phyloP scores from a whole-genome alignment of 2,888 invertebrate genomes.

The Ennomos fuscantarius region DNA sequence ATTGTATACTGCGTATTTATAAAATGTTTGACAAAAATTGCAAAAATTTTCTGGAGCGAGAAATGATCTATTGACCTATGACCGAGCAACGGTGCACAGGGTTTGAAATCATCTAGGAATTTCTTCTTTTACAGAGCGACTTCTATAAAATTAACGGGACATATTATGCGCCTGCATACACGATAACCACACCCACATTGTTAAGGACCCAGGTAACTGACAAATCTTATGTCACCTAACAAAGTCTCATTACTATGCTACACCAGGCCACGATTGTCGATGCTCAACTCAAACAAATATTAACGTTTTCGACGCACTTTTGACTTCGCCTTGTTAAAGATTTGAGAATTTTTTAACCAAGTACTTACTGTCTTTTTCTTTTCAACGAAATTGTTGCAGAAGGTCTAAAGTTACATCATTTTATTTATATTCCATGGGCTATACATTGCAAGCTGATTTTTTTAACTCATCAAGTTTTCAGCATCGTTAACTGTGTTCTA shows the following conservation, averaged over 20 bases:
- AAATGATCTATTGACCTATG: no score
- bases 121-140: slow-evolving; percentile 82
- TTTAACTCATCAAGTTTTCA: background rate
- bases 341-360: no score
- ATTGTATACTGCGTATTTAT: no score
- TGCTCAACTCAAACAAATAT: background rate
- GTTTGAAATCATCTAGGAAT: slow-evolving; percentile 42
- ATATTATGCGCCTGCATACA: slow-evolving; percentile 71
- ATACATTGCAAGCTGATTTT: background rate
- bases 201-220: slow-evolving; percentile 73
- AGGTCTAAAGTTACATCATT: background rate
- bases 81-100: background rate
- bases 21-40: no score
- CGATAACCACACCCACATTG: slow-evolving; percentile 68
- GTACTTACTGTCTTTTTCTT: no score
- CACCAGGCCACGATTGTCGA: slow-evolving; percentile 19
- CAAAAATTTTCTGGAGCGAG: no score
- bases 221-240: slow-evolving; percentile 34
- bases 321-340: no score
- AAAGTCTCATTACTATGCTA: slow-evolving; percentile 22
- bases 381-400: no score
- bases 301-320: no score
- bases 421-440: background rate
- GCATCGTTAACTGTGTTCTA: slow-evolving; percentile 1
- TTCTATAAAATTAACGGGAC: slow-evolving; percentile 83